These are phyloP conservation scores for Hedya salicella DNA, from an alignment of 2,888 invertebrate genomes.

Conservation along the genomic window DNA sequence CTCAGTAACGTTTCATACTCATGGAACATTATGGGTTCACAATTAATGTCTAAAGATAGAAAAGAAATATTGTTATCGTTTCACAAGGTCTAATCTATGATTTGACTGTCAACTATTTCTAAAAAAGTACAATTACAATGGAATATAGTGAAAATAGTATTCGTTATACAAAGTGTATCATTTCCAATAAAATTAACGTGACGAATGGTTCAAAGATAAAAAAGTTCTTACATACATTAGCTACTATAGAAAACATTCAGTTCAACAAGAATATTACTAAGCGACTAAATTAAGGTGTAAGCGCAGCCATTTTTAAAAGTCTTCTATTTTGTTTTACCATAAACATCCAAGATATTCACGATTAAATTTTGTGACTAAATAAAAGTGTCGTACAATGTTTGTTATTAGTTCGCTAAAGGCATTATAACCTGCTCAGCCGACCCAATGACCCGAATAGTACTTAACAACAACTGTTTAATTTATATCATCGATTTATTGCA, in stretches of 20 bases:
- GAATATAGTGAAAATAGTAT: slow-evolving; percentile 4
- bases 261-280: slow-evolving; percentile 21
- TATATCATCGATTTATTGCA: neutral
- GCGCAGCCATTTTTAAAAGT: slow-evolving; percentile 3
- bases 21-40: neutral
- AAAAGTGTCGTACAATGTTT: neutral
- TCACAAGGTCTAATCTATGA: neutral
- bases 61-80: neutral
- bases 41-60: too few relatives aligned
- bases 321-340: neutral
- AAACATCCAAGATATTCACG: neutral
- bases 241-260: slow-evolving; percentile 29
- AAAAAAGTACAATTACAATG: slow-evolving; percentile 1
- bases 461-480: slow-evolving; percentile 2
- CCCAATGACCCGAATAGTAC: too few relatives aligned
- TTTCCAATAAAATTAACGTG: neutral
- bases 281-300: neutral
- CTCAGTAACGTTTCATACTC: slow-evolving; percentile 13
- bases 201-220: slow-evolving; percentile 14
- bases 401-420: neutral
- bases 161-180: neutral
- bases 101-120: slow-evolving; percentile 3
- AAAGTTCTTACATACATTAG: slow-evolving; percentile 20
- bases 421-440: neutral
- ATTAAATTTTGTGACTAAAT: neutral